A percentile compares a stretch with the other conserved stretches of the same genome.
Conservation (phyloP, 2,888 invertebrate genomes). For the Microctonus hyperodae region DNA sequence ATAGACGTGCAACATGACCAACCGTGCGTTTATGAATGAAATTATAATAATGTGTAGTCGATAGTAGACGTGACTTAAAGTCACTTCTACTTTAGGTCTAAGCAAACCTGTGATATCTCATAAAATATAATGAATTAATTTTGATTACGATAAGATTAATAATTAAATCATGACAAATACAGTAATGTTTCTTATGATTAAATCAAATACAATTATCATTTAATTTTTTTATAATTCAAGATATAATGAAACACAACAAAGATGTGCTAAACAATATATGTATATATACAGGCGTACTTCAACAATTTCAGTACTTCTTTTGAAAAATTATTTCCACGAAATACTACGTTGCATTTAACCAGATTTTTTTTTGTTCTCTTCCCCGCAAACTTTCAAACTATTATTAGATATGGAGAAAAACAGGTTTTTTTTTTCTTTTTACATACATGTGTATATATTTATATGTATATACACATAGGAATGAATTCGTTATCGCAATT, state of each 20-base stretch:
- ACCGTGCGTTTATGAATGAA: slow-evolving; percentile 38
- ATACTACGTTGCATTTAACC: slow-evolving; percentile 27
- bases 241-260: slow-evolving; percentile 13
- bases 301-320: slow-evolving; percentile 41
- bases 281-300: slow-evolving; percentile 38
- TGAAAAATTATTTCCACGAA: slow-evolving; percentile 27
- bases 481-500: background rate
- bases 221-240: slow-evolving; percentile 8
- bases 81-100: slow-evolving; percentile 4
- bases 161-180: background rate
- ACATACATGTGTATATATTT: too few relatives aligned
- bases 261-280: slow-evolving; percentile 33
- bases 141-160: background rate
- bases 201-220: background rate
- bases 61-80: slow-evolving; percentile 5
- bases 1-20: slow-evolving; percentile 11
- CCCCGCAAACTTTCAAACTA: background rate
- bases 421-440: background rate
- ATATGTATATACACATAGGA: too few relatives aligned
- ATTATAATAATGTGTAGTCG: slow-evolving; percentile 37
- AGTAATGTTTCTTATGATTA: background rate
- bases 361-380: slow-evolving; percentile 18
- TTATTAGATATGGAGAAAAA: background rate
- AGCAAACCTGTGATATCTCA: background rate
- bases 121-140: background rate